phyloP scores from a whole-genome alignment of 2,113 vertebrate genomes.

The Laterallus jamaicensis region DNA sequence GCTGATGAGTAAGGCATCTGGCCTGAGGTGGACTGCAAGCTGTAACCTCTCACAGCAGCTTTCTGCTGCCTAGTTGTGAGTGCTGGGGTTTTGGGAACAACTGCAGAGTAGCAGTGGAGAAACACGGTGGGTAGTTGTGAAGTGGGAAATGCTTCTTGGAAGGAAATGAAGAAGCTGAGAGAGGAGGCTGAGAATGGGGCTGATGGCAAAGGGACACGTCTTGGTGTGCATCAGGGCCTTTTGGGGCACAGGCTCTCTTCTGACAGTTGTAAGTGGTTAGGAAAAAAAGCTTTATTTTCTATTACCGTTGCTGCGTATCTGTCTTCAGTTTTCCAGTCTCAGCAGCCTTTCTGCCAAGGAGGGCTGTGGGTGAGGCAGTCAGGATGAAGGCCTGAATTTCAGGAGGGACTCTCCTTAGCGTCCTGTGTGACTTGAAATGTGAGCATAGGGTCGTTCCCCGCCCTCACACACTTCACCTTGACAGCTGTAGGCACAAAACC shows the following conservation, averaged over 20 bases:
- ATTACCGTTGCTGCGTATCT: accelerated
- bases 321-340: not conserved
- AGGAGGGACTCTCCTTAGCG: not conserved
- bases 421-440: not conserved
- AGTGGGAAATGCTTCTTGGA: not conserved
- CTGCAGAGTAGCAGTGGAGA: not conserved
- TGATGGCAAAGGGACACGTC: not conserved
- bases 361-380: not conserved
- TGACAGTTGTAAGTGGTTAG: not conserved
- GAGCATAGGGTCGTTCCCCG: not conserved
- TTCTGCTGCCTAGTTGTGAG: not conserved
- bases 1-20: not conserved
- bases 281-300: not conserved
- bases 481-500: not conserved
- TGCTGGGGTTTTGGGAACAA: not conserved
- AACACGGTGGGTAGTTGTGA: not conserved
- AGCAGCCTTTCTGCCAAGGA: not conserved
- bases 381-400: not conserved
- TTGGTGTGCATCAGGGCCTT: not conserved
- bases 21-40: not conserved
- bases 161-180: not conserved
- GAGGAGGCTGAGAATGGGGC: not conserved
- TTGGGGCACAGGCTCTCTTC: not conserved
- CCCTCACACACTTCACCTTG: not conserved
- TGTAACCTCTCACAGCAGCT: not conserved